These are phyloP conservation scores for Saxidomus purpurata DNA, from an alignment of 1,140 invertebrate species.

Conservation along the genomic window DNA sequence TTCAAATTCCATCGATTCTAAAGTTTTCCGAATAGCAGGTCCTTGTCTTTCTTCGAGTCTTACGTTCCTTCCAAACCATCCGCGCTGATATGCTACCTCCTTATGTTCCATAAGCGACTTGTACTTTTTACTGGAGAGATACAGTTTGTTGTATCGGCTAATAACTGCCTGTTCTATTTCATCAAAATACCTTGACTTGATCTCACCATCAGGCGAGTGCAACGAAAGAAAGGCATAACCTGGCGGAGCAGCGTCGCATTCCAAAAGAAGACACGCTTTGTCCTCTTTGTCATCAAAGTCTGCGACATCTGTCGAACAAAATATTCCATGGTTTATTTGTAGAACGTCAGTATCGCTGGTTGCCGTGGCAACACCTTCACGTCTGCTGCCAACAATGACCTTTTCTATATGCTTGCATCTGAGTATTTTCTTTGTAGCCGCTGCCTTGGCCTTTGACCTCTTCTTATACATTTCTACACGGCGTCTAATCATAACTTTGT, in stretches of 20 bases:
- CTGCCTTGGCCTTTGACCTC: not conserved
- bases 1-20: not conserved
- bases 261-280: not conserved
- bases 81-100: not conserved
- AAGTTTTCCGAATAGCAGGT: not conserved
- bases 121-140: not conserved
- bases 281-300: not conserved
- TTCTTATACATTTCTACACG: not conserved
- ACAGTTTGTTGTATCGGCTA: not conserved
- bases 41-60: not conserved
- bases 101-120: not conserved
- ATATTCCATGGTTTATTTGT: not conserved
- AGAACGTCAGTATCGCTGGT: not conserved
- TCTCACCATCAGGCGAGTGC: too few relatives aligned
- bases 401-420: not conserved
- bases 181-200: not conserved
- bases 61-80: not conserved
- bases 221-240: not conserved
- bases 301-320: not conserved
- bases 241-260: not conserved
- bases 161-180: not conserved
- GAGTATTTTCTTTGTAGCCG: not conserved
- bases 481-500: not conserved
- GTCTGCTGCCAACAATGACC: not conserved
- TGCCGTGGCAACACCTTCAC: not conserved